phyloP scores from a whole-genome alignment of 2,888 invertebrate genomes.

The Subacronicta megacephala region DNA sequence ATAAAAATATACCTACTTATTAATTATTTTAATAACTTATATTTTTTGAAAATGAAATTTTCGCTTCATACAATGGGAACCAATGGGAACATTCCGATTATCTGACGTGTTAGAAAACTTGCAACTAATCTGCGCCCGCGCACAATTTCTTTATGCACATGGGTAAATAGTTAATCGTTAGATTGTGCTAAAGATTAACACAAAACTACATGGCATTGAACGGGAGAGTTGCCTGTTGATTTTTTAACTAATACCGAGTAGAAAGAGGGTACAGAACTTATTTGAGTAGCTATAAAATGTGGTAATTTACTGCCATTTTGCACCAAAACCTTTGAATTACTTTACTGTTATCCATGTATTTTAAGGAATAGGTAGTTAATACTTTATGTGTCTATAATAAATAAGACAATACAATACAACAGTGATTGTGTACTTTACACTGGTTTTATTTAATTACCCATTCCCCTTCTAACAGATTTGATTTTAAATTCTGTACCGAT shows the following conservation, averaged over 20 bases:
- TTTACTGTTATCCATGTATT: slow-evolving; percentile 31
- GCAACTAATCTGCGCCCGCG: neutral
- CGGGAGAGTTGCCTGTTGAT: no score
- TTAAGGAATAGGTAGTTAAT: slow-evolving; percentile 17
- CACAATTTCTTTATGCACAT: neutral
- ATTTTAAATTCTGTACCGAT: no score
- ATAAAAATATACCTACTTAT: slow-evolving; percentile 11
- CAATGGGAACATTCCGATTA: slow-evolving; percentile 34
- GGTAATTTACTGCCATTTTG: slow-evolving; percentile 62
- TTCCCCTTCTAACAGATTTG: no score
- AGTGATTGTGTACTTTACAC: slow-evolving; percentile 15
- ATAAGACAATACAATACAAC: slow-evolving; percentile 29
- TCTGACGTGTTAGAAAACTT: neutral
- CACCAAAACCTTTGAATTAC: slow-evolving; percentile 60
- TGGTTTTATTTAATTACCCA: neutral
- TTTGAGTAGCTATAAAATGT: slow-evolving; percentile 28
- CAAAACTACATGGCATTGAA: no score
- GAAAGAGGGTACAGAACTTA: neutral
- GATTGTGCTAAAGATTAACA: no score
- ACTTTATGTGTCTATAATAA: slow-evolving; percentile 12
- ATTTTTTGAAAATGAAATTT: slow-evolving; percentile 5
- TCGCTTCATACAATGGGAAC: slow-evolving; percentile 17
- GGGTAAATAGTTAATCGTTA: no score
- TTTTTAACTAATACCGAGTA: neutral
- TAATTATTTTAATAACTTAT: slow-evolving; percentile 7